A percentile compares a stretch with the other conserved stretches of the same genome.
Evolutionary conservation across 2,888 invertebrate species (phyloP).

Genomic region (Eremobia ochroleuca): DNA sequence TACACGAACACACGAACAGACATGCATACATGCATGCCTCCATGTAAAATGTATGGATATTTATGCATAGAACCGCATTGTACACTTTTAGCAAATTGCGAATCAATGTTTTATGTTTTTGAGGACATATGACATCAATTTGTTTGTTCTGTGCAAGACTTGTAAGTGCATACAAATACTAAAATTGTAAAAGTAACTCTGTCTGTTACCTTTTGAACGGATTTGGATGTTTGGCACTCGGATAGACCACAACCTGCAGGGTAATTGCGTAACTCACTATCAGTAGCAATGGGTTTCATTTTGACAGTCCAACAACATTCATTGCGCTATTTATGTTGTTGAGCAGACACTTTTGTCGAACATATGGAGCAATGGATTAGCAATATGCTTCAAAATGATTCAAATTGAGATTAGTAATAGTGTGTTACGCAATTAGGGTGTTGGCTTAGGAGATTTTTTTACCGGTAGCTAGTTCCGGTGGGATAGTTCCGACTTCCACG

Average conservation of each 20-base stretch:
- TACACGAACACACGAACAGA: conserved; percentile 24
- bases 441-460: background rate
- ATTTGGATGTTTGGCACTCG: background rate
- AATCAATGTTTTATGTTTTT: conserved; percentile 58
- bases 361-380: too few relatives aligned
- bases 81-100: conserved; percentile 52
- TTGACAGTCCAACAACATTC: too few relatives aligned
- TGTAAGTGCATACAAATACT: background rate
- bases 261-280: too few relatives aligned
- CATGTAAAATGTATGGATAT: conserved; percentile 72
- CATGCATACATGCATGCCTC: conserved; percentile 35
- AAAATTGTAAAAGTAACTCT: background rate
- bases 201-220: background rate
- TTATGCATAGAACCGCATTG: conserved; percentile 67
- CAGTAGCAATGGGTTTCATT: too few relatives aligned
- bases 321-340: too few relatives aligned
- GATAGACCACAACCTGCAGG: too few relatives aligned
- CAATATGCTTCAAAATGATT: too few relatives aligned
- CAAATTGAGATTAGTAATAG: too few relatives aligned
- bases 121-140: conserved; percentile 15
- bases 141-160: background rate
- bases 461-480: too few relatives aligned
- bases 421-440: too few relatives aligned
- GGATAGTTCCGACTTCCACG: too few relatives aligned
- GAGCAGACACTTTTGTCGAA: too few relatives aligned